Conservation (phyloP, 2,113 vertebrate genomes). For the Sardina pilchardus region DNA sequence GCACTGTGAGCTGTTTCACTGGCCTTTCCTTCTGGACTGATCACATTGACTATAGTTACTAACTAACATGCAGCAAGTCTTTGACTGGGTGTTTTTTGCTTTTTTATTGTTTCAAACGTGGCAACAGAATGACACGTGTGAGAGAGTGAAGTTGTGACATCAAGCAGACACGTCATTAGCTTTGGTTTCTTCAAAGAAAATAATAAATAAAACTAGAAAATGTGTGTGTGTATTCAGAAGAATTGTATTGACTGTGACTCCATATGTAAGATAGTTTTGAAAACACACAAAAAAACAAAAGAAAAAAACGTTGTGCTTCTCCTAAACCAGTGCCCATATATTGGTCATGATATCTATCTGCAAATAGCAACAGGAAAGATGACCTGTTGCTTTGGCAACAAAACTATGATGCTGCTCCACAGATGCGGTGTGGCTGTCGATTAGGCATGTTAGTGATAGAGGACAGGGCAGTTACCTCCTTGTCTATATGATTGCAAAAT, state of each 20-base stretch:
- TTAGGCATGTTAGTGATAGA: not conserved
- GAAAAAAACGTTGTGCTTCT: conserved; percentile 83
- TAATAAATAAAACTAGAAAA: conserved; percentile 72
- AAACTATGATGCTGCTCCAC: not conserved
- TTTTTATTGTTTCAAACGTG: not conserved
- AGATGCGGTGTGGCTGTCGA: not conserved
- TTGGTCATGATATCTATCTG: not conserved
- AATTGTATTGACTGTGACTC: not conserved
- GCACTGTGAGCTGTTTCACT: not conserved
- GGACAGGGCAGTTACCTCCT: not conserved
- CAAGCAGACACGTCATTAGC: conserved; percentile 73
- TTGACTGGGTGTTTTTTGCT: not conserved
- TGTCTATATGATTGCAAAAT: not conserved
- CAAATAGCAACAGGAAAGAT: not conserved
- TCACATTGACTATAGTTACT: not conserved
- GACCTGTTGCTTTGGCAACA: conserved; percentile 10
- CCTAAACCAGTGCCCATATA: conserved; percentile 74
- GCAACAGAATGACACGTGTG: conserved; percentile 57
- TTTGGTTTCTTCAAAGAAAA: conserved; percentile 79
- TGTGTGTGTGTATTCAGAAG: not conserved
- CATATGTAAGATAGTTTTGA: not conserved
- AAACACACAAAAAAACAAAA: no score
- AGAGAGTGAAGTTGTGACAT: conserved; percentile 71
- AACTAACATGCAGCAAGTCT: not conserved
- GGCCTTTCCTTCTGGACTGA: not conserved